Percentiles rank a stretch among this genome's conserved stretches.
These are phyloP conservation scores for Panzeria rudis DNA, from an alignment of 2,888 invertebrate genomes.

Conservation along the genomic window DNA sequence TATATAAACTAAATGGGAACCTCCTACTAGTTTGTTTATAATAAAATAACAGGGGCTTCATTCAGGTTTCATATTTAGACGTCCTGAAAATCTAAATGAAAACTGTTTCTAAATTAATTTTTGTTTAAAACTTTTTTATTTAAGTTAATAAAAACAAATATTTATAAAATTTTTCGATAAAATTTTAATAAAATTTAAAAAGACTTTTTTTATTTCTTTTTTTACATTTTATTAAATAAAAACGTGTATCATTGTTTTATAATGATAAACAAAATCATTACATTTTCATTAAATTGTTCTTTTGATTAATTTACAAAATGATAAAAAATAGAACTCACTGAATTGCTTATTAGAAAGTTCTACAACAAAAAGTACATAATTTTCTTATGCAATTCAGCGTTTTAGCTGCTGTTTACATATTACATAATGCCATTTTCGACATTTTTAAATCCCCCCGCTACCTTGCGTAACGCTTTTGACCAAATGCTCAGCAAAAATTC, in stretches of 20 bases:
- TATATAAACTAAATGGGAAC: conserved; percentile 2
- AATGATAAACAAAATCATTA: too few relatives aligned
- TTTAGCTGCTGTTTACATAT: too few relatives aligned
- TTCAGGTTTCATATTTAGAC: conserved; percentile 5
- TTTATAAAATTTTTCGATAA: conserved; percentile 14
- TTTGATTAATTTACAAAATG: too few relatives aligned
- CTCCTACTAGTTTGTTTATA: conserved; percentile 10
- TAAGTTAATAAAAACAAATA: conserved; percentile 48
- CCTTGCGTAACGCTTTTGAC: too few relatives aligned
- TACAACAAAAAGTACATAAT: too few relatives aligned
- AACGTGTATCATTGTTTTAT: conserved; percentile 56
- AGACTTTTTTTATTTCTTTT: background rate
- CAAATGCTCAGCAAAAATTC: too few relatives aligned
- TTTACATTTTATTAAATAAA: conserved; percentile 37
- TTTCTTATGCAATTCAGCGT: too few relatives aligned
- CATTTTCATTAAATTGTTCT: too few relatives aligned
- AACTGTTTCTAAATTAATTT: conserved; percentile 26
- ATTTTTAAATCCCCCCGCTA: too few relatives aligned
- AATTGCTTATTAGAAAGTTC: too few relatives aligned
- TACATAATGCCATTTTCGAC: too few relatives aligned
- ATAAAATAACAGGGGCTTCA: conserved; percentile 7
- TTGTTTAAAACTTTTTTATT: conserved; percentile 17
- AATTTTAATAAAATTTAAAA: conserved; percentile 36
- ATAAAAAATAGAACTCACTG: too few relatives aligned
- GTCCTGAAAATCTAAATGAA: conserved; percentile 15